phyloP scores from a whole-genome alignment of 2,888 invertebrate species.

The Xanthia togata region DNA sequence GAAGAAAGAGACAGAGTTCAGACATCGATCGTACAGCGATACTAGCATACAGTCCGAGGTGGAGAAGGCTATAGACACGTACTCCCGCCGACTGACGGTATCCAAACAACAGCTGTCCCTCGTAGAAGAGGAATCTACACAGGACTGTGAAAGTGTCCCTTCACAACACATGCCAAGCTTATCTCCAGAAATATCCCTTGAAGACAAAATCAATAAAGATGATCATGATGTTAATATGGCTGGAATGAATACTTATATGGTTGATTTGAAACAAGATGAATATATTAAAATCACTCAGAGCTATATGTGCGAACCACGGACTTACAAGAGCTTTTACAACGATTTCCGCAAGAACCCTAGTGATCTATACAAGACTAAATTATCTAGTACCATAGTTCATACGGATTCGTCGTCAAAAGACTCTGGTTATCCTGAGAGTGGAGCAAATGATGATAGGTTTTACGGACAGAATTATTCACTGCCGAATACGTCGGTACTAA shows the following conservation, averaged over 20 bases:
- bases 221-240: constrained; percentile 64
- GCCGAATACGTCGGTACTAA: constrained; percentile 77
- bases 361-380: constrained; percentile 74
- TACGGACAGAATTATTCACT: constrained; percentile 79
- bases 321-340: constrained; percentile 84
- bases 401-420: constrained; percentile 87
- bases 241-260: constrained; percentile 66
- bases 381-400: constrained; percentile 80
- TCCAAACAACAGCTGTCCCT: constrained; percentile 87
- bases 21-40: constrained; percentile 77
- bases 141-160: constrained; percentile 85
- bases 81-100: constrained; percentile 76
- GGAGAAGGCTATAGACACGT: constrained; percentile 81
- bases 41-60: constrained; percentile 74
- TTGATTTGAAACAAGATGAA: constrained; percentile 69
- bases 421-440: constrained; percentile 86
- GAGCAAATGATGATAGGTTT: constrained; percentile 80
- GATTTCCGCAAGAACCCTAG: constrained; percentile 77
- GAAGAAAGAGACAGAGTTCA: constrained; percentile 68
- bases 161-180: constrained; percentile 81
- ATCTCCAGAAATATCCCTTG: constrained; percentile 79
- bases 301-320: constrained; percentile 76
- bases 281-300: constrained; percentile 69
- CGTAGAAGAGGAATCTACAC: constrained; percentile 88
- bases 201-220: constrained; percentile 68